Conservation (phyloP, 2,888 invertebrate genomes). For the Zygothrica quintamaculata region DNA sequence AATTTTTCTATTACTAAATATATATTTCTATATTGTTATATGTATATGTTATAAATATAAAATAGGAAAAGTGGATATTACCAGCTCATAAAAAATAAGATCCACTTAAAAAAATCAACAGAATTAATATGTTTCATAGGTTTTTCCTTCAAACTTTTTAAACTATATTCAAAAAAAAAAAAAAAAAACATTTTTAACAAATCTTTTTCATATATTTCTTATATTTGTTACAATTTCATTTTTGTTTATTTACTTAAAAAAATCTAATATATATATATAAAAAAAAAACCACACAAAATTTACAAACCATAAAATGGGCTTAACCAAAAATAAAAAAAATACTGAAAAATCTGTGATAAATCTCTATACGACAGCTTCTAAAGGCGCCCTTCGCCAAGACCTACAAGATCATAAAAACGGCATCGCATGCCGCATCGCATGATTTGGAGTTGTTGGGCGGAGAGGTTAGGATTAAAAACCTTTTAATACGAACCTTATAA, state of each 20-base stretch:
- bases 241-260: too few species aligned
- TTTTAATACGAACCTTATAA: slow-evolving; percentile 73
- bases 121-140: slow-evolving; percentile 48
- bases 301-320: slow-evolving; percentile 36
- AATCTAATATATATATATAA: too few species aligned
- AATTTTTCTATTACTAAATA: slow-evolving; percentile 61
- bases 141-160: too few species aligned
- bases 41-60: slow-evolving; percentile 8
- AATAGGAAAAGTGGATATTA: slow-evolving; percentile 32
- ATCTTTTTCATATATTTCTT: slow-evolving; percentile 72
- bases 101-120: slow-evolving; percentile 5
- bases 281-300: slow-evolving; percentile 43
- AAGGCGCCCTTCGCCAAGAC: slow-evolving; percentile 98
- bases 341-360: slow-evolving; percentile 51
- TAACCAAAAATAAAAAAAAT: slow-evolving; percentile 27
- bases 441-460: slow-evolving; percentile 87
- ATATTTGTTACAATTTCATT: slow-evolving; percentile 58
- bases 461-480: slow-evolving; percentile 84
- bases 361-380: slow-evolving; percentile 89
- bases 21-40: slow-evolving; percentile 13
- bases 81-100: slow-evolving; percentile 36
- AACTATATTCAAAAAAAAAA: slow-evolving; percentile 54
- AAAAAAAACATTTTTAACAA: slow-evolving; percentile 55
- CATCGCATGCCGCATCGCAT: slow-evolving; percentile 88
- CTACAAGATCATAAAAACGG: slow-evolving; percentile 97